Conservation (phyloP, 92 coral and sea anemone genomes). For the Muricea muricata region DNA sequence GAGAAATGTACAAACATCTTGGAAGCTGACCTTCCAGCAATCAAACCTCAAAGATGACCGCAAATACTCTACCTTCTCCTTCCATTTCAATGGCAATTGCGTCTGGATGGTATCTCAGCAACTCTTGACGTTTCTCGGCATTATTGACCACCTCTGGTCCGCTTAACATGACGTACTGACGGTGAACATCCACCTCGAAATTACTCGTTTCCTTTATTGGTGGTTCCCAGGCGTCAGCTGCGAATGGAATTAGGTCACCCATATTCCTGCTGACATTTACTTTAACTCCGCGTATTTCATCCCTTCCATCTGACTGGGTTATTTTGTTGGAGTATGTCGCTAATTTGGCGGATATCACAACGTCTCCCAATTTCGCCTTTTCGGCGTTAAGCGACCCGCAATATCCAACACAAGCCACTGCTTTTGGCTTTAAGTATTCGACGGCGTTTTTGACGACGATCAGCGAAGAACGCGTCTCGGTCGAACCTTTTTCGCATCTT, state of each 20-base stretch:
- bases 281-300: neutral
- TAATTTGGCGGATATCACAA: conserved; percentile 48
- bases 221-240: conserved; percentile 46
- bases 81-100: conserved; percentile 67
- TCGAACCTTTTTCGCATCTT: conserved; percentile 36
- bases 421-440: conserved; percentile 47
- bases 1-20: neutral
- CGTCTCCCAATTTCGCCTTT: conserved; percentile 51
- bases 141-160: conserved; percentile 57
- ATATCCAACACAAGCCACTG: conserved; percentile 55
- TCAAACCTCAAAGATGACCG: too few species aligned
- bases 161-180: conserved; percentile 46
- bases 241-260: conserved; percentile 33
- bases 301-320: conserved; percentile 18
- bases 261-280: conserved; percentile 32
- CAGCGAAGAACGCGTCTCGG: conserved; percentile 25
- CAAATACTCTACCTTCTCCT: conserved; percentile 49
- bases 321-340: conserved; percentile 45
- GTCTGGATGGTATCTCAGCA: conserved; percentile 22
- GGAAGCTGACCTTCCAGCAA: too few species aligned
- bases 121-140: conserved; percentile 39
- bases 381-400: conserved; percentile 20
- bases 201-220: conserved; percentile 27
- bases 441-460: conserved; percentile 38
- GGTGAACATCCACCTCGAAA: conserved; percentile 30